Base-by-base conservation (phyloP, 2,888 invertebrate genomes). In the Drosophila monieri region DNA sequence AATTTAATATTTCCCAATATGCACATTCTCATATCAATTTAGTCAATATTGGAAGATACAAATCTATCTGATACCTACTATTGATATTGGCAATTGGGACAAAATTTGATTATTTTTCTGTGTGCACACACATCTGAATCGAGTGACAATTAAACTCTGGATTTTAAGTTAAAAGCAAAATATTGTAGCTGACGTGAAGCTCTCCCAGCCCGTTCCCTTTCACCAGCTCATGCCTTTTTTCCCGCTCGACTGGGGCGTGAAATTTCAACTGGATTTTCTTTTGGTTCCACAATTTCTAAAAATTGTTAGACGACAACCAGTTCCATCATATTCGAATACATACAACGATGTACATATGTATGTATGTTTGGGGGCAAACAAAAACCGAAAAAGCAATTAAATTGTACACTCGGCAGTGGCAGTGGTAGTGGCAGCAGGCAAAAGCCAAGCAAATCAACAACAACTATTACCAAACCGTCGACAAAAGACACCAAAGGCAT, bases 111-210 rank as follows among this genome's bases (percentile, higher is more conserved):
- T 1, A 5, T 57, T 60, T 60, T 15, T 60, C 14, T 3, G 1
- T 12, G 35, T 61, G 60, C 41, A 25, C 21, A 18, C 60, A 55
- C 55, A 68, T 58, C 37, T 70, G 60, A 71, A 60, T 53, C 35
- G 35, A 73, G 71, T 66, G 74, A 72, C 77, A 73, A 73, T 85
- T 74, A 71, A 73, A 73, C 62, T 58, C 60, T 69, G 37, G 64
- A 61, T 64, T 73, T 62, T 37, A 72, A 77, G 85, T 83, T 89
- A 88, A 88, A 88, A 89, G 89, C 89, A 85, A 89, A 89, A 83
- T 86, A 85, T 88, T 89, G 89, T 89, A 80, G 64, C 72, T 73
- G 58, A 59, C 61, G 51, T 27, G 27, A 6, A 6, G n/a, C n/a
- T 14, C 35, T 8, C 25, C n/a, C 12, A 18, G 21, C 14, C 18